Conservation (phyloP, 2,888 invertebrate species). For the Globia sparganii region DNA sequence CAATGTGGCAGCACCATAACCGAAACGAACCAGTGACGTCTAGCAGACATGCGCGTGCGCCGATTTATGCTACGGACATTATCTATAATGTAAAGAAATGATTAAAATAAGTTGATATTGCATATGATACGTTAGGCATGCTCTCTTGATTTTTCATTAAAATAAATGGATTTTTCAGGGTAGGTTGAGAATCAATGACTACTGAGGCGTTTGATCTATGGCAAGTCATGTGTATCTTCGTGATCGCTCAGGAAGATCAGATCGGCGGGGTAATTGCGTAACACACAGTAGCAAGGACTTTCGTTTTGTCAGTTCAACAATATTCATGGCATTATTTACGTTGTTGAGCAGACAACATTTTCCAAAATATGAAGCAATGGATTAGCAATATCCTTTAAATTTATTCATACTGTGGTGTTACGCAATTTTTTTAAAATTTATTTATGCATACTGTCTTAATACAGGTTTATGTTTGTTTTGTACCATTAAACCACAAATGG, state of each 20-base stretch:
- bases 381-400: too few relatives aligned
- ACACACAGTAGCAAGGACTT: not conserved
- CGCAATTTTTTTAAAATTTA: too few relatives aligned
- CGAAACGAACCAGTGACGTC: not conserved
- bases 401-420: too few relatives aligned
- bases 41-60: conserved; percentile 8
- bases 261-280: not conserved
- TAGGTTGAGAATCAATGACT: conserved; percentile 11
- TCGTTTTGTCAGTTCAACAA: not conserved
- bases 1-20: not conserved
- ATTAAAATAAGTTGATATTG: conserved; percentile 50
- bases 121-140: conserved; percentile 23
- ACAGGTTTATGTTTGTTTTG: too few relatives aligned
- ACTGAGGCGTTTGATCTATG: not conserved
- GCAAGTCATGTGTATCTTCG: not conserved
- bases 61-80: conserved; percentile 45
- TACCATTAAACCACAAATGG: too few relatives aligned
- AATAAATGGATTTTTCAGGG: conserved; percentile 63
- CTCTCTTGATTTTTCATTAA: conserved; percentile 52
- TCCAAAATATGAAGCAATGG: too few relatives aligned
- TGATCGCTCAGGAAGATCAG: not conserved
- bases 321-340: not conserved
- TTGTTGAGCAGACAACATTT: too few relatives aligned
- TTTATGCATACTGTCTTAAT: too few relatives aligned
- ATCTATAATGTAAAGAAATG: conserved; percentile 44